Evolutionary conservation across 2,888 invertebrate species (phyloP).

Genomic region (Orthonychiurus folsomi): DNA sequence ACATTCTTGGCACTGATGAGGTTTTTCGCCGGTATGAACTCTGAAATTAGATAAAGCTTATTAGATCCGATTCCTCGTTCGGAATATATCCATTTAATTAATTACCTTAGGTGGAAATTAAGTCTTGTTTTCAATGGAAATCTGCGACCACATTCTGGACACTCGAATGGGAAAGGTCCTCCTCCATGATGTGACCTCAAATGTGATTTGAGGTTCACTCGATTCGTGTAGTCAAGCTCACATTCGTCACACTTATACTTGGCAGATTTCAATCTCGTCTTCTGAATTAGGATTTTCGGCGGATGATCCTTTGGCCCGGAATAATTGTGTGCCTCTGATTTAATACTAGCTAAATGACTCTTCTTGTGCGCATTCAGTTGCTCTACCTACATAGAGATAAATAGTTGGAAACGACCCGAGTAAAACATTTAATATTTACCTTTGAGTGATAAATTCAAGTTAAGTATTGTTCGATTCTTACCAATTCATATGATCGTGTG

Average conservation of each 20-base stretch:
- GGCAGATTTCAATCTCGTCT: background rate
- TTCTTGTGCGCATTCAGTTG: background rate
- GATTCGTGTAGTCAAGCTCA: background rate
- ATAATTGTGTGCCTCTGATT: background rate
- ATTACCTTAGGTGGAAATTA: background rate
- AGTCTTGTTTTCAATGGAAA: background rate
- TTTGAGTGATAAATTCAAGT: too few relatives aligned
- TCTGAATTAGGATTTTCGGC: background rate
- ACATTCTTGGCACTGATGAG: background rate
- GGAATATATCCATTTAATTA: background rate
- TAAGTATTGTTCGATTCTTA: too few relatives aligned
- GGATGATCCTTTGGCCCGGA: background rate
- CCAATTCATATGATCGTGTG: background rate
- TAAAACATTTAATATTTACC: background rate
- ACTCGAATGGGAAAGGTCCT: background rate
- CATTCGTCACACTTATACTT: background rate
- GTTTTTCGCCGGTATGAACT: background rate
- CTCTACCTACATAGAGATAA: background rate
- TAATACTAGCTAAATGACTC: background rate
- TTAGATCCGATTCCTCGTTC: too few relatives aligned
- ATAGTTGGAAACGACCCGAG: background rate
- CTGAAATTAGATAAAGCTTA: too few relatives aligned
- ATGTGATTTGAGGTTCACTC: background rate
- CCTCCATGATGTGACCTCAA: background rate
- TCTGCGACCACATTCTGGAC: background rate